phyloP scores from a whole-genome alignment of 2,888 invertebrate species.

The Luffia ferchaultella region DNA sequence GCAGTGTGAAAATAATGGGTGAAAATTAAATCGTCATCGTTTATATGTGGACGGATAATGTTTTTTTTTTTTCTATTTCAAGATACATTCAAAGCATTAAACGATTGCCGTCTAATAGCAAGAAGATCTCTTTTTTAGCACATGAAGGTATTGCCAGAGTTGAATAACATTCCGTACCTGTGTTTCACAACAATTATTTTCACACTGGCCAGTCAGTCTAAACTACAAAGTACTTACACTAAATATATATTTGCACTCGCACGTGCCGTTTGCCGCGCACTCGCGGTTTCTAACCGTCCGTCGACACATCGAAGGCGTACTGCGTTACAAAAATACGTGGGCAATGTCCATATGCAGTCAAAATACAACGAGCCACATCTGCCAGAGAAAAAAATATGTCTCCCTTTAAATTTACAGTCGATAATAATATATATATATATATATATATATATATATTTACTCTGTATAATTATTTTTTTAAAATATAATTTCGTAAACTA shows the following conservation, averaged over 20 bases:
- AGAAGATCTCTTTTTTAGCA: no score
- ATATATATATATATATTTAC: constrained; percentile 28
- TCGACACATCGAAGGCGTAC: constrained; percentile 45
- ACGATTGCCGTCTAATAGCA: no score
- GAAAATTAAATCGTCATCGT: not conserved
- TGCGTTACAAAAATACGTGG: constrained; percentile 64
- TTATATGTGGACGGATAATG: not conserved
- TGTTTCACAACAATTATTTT: constrained; percentile 32
- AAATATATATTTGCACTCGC: constrained; percentile 26
- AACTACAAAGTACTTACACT: constrained; percentile 22
- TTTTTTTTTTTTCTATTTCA: not conserved
- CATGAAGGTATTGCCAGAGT: no score
- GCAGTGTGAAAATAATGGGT: not conserved
- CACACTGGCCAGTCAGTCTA: constrained; percentile 51
- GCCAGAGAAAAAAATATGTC: constrained; percentile 61
- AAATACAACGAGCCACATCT: constrained; percentile 47
- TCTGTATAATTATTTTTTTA: constrained; percentile 23
- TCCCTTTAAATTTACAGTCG: constrained; percentile 37
- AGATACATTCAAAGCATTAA: not conserved
- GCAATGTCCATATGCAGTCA: constrained; percentile 61
- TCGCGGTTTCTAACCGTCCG: not conserved
- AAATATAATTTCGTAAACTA: constrained; percentile 34
- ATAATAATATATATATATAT: constrained; percentile 30
- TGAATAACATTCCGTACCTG: no score
- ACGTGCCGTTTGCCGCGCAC: constrained; percentile 51